Percentiles rank a stretch among this genome's conserved stretches.
phyloP scores from a whole-genome alignment of 2,797 vertebrate species.

The Scleropages formosus region DNA sequence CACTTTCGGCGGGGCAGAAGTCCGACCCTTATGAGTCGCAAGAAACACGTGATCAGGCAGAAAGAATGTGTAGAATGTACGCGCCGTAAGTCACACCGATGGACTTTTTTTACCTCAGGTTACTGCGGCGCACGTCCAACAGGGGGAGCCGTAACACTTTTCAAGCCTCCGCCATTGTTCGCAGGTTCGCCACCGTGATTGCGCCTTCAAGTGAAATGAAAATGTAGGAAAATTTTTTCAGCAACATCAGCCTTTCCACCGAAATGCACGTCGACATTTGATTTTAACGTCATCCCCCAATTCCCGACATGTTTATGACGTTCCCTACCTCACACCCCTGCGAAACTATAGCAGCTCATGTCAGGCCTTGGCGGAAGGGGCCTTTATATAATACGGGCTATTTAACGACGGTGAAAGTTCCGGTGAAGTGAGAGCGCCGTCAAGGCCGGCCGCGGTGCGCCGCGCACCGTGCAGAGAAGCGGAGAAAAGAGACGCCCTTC shows the following conservation, averaged over 20 bases:
- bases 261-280: not conserved
- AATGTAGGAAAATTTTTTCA: not conserved
- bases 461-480: not conserved
- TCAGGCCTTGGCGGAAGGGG: too few relatives aligned
- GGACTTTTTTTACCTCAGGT: not conserved
- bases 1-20: too few relatives aligned
- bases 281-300: not conserved
- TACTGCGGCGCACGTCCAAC: not conserved
- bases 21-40: not conserved
- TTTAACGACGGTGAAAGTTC: too few relatives aligned
- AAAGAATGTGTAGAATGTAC: too few relatives aligned
- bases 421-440: too few relatives aligned
- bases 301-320: too few relatives aligned
- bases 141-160: slow-evolving; percentile 22
- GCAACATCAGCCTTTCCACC: slow-evolving; percentile 2
- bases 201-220: not conserved
- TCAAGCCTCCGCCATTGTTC: not conserved
- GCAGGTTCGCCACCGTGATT: not conserved
- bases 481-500: not conserved
- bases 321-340: too few relatives aligned
- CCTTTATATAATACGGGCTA: too few relatives aligned
- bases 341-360: too few relatives aligned
- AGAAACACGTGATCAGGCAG: too few relatives aligned
- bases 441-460: too few relatives aligned
- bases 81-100: not conserved